phyloP scores from a whole-genome alignment of 1,140 invertebrate species.

The Euglossa dilemma region DNA sequence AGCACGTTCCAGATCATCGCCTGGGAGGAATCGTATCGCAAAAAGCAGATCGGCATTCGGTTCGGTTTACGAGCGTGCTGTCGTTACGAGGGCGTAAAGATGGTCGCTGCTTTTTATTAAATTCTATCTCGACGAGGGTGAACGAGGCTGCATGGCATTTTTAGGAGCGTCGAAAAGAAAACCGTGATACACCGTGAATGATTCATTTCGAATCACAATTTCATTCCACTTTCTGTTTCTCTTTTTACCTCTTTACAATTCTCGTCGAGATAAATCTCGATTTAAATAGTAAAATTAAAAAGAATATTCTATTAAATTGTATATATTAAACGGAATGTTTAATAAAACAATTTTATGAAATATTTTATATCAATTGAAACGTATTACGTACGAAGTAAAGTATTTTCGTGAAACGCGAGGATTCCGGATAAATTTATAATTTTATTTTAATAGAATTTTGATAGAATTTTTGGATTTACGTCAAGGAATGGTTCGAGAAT shows the following conservation, averaged over 20 bases:
- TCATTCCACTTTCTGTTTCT: neutral
- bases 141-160: conserved; percentile 48
- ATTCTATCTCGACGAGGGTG: conserved; percentile 51
- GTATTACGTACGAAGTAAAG: no score
- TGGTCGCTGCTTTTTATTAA: conserved; percentile 61
- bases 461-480: no score
- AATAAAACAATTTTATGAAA: no score
- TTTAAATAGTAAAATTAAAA: no score
- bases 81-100: conserved; percentile 63
- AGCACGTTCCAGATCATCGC: neutral
- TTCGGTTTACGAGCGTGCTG: conserved; percentile 56
- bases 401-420: no score
- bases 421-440: no score
- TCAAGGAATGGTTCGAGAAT: neutral
- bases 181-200: neutral
- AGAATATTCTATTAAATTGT: no score
- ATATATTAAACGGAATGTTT: no score
- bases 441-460: no score
- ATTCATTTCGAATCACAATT: neutral
- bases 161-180: conserved; percentile 39
- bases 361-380: no score
- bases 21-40: conserved; percentile 19
- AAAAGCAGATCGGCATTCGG: conserved; percentile 52
- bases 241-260: no score
- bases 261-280: no score